phyloP scores from a whole-genome alignment of 2,113 vertebrate genomes.

The Ascaphus truei region DNA sequence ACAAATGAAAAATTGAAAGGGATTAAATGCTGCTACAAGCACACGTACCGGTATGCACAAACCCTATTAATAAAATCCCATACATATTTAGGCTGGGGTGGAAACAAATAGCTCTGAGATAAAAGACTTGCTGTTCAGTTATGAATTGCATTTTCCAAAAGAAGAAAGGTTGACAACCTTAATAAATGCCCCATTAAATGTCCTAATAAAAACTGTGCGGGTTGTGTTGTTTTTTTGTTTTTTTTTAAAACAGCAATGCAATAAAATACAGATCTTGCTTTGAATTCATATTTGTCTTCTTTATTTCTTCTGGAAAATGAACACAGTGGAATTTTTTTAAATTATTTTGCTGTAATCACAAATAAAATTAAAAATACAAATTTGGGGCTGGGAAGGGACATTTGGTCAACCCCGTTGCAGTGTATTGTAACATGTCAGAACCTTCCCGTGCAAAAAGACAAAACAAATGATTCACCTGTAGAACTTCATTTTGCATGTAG shows the following conservation, averaged over 20 bases:
- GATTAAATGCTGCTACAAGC: constrained; percentile 10
- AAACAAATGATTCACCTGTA: too few species aligned
- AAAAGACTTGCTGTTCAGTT: neutral
- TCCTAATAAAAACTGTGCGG: too few species aligned
- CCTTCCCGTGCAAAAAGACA: too few species aligned
- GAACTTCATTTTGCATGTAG: too few species aligned
- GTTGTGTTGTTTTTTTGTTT: neutral
- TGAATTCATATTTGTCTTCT: neutral
- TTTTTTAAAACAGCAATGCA: neutral
- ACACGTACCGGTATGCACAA: neutral
- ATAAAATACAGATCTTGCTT: neutral
- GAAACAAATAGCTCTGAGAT: neutral
- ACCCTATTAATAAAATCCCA: neutral
- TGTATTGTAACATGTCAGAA: too few species aligned
- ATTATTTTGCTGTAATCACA: too few species aligned
- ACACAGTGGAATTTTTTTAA: too few species aligned
- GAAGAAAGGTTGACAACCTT: neutral
- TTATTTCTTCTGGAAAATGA: too few species aligned
- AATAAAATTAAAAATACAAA: too few species aligned
- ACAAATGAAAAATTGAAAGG: constrained; percentile 21
- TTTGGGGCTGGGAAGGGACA: too few species aligned
- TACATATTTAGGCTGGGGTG: neutral
- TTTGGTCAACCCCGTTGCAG: too few species aligned
- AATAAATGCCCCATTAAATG: too few species aligned
- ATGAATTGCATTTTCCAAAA: neutral